Conservation (phyloP, 2,113 vertebrate genomes). For the Uropsilus gracilis region DNA sequence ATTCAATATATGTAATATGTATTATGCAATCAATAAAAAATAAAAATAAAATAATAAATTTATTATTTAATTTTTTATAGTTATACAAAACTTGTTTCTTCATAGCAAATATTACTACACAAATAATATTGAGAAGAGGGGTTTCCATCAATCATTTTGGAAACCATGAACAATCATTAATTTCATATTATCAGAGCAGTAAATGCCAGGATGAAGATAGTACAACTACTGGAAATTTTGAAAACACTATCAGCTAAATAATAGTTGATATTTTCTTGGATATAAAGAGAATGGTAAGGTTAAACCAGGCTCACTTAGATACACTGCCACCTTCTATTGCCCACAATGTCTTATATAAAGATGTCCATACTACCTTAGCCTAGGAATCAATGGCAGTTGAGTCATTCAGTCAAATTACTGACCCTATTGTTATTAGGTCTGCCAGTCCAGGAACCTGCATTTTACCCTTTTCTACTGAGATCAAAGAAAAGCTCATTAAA, state of each 20-base stretch:
- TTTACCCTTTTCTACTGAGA: background rate
- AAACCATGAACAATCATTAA: background rate
- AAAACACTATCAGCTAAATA: background rate
- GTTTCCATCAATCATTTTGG: background rate
- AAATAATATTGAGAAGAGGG: background rate
- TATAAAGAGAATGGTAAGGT: background rate
- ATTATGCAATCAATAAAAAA: too few species aligned
- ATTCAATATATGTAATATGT: too few species aligned
- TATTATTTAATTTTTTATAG: constrained; percentile 10
- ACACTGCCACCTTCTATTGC: background rate
- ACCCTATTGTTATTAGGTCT: background rate
- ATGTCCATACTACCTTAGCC: background rate
- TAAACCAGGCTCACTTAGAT: background rate
- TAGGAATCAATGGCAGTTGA: background rate
- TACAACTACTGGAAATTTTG: background rate
- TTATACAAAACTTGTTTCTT: background rate
- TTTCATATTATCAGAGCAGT: background rate
- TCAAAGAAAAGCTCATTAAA: background rate
- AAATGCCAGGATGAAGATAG: background rate
- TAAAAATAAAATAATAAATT: too few species aligned
- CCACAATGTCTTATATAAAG: background rate
- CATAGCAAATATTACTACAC: background rate
- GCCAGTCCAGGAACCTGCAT: background rate
- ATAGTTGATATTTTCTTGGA: background rate
- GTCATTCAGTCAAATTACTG: background rate